Conservation (phyloP, 53 echinoderm and acorn worm genomes). For the Paelopatides confundens region DNA sequence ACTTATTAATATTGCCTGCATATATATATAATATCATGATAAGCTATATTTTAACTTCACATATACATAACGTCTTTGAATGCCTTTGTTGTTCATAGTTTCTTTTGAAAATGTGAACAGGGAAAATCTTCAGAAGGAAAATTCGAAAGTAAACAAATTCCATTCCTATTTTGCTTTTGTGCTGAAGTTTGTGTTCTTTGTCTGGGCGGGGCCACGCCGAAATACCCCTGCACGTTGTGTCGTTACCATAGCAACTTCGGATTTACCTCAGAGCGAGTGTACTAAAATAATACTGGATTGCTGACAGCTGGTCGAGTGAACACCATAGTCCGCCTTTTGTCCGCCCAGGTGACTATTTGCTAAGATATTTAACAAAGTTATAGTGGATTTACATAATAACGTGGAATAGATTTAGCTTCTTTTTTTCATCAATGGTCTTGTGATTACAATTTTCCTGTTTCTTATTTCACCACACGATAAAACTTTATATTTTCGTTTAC, state of each 20-base stretch:
- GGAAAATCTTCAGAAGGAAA: background rate
- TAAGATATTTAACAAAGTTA: background rate
- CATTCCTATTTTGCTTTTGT: background rate
- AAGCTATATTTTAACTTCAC: no score
- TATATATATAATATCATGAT: no score
- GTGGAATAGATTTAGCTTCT: background rate
- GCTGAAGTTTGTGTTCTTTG: background rate
- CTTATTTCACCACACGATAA: no score
- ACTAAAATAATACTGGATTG: constrained; percentile 28
- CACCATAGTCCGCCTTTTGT: constrained; percentile 17
- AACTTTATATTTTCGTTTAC: no score
- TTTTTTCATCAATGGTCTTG: background rate
- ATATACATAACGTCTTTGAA: no score
- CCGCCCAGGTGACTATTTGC: constrained; percentile 27
- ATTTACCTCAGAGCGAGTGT: constrained; percentile 10
- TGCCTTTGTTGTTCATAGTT: no score
- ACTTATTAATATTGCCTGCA: no score
- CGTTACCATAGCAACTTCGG: constrained; percentile 19
- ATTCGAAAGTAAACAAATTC: background rate
- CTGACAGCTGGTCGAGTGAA: constrained; percentile 20
- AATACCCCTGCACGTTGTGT: constrained; percentile 27
- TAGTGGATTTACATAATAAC: background rate
- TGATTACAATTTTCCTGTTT: no score
- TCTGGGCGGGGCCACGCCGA: constrained; percentile 43
- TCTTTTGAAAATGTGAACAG: background rate